Percentiles rank a stretch among this genome's conserved stretches.
These are phyloP conservation scores for Heloderma charlesbogerti DNA, from an alignment of 2,113 vertebrate genomes.

Conservation along the genomic window DNA sequence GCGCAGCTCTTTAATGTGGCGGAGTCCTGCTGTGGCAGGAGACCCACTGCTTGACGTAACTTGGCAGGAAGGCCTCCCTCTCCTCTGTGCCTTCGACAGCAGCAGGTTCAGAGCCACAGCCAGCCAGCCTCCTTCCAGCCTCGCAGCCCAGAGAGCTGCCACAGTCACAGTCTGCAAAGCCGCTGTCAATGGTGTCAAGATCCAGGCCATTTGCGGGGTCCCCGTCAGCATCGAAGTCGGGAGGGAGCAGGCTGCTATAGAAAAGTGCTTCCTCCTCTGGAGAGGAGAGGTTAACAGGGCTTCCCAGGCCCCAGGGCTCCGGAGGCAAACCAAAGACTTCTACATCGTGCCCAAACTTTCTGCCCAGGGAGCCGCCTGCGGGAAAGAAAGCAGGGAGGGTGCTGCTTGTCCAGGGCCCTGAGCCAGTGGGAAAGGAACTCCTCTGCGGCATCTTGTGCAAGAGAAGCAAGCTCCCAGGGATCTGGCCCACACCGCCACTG, in stretches of 20 bases:
- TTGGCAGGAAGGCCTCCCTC: slow-evolving; percentile 75
- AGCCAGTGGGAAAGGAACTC: slow-evolving; percentile 63
- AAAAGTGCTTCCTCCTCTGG: slow-evolving; percentile 79
- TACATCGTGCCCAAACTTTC: too few species aligned
- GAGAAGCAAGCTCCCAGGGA: slow-evolving; percentile 34
- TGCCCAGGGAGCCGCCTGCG: slow-evolving; percentile 21
- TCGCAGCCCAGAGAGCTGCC: slow-evolving; percentile 84
- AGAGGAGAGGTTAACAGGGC: slow-evolving; percentile 53
- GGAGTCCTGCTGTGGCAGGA: slow-evolving; percentile 40
- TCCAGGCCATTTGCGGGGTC: slow-evolving; percentile 85
- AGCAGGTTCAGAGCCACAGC: slow-evolving; percentile 32
- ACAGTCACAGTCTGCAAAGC: slow-evolving; percentile 89
- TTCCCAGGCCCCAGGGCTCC: slow-evolving; percentile 68
- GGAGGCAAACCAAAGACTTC: slow-evolving; percentile 58
- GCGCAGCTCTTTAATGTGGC: background rate
- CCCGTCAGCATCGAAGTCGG: slow-evolving; percentile 70
- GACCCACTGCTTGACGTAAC: slow-evolving; percentile 95
- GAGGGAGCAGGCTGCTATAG: slow-evolving; percentile 76
- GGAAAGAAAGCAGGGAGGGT: slow-evolving; percentile 13
- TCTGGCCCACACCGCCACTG: slow-evolving; percentile 1
- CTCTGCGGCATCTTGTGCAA: background rate
- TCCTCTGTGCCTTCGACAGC: slow-evolving; percentile 28
- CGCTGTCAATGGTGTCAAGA: slow-evolving; percentile 94
- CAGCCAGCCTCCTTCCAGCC: slow-evolving; percentile 67
- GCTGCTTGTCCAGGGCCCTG: slow-evolving; percentile 32